phyloP scores from a whole-genome alignment of 2,888 invertebrate species.

The Apotomis turbidana region DNA sequence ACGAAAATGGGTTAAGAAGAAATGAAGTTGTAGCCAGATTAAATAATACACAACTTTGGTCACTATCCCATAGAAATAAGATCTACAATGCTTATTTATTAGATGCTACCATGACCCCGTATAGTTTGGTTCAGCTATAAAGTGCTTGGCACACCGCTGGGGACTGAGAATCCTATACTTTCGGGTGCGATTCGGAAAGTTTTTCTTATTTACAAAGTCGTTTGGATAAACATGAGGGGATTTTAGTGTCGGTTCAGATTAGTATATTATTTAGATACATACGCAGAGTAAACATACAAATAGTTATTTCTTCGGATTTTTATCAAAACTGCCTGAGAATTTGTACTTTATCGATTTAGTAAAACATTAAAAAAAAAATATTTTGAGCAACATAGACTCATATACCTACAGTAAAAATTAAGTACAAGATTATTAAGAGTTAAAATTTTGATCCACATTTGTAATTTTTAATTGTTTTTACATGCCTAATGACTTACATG shows the following conservation, averaged over 20 bases:
- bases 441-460: too few relatives aligned
- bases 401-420: too few relatives aligned
- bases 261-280: background rate
- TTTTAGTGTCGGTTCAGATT: constrained; percentile 15
- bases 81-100: constrained; percentile 1
- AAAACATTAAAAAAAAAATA: too few relatives aligned
- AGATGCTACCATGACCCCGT: constrained; percentile 1
- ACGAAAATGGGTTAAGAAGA: constrained; percentile 31
- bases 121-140: constrained; percentile 18
- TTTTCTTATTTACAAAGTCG: constrained; percentile 22
- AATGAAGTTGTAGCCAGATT: constrained; percentile 11
- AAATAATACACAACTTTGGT: constrained; percentile 7
- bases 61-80: constrained; percentile 1
- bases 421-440: too few relatives aligned
- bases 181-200: constrained; percentile 25
- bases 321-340: too few relatives aligned
- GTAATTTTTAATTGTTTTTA: too few relatives aligned
- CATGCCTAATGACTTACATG: too few relatives aligned
- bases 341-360: too few relatives aligned
- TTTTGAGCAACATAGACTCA: too few relatives aligned
- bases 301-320: too few relatives aligned
- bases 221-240: constrained; percentile 6
- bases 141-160: constrained; percentile 16
- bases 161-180: constrained; percentile 24
- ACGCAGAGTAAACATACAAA: too few relatives aligned